phyloP scores from a whole-genome alignment of 1,140 invertebrate genomes.

The Tetramorium simillimum region DNA sequence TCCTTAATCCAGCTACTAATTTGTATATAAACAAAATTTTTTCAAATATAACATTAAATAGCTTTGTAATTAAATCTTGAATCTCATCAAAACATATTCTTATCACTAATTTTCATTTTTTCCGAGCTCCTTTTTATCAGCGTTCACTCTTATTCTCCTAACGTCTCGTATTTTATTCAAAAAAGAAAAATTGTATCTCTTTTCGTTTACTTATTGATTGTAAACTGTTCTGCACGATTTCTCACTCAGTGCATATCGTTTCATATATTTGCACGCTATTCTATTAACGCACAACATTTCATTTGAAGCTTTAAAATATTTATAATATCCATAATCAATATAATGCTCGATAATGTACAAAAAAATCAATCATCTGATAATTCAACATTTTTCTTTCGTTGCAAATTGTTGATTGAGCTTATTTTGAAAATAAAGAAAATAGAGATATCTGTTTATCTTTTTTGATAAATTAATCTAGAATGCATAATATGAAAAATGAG shows the following conservation, averaged over 20 bases:
- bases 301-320: slow-evolving; percentile 33
- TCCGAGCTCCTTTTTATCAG: not conserved
- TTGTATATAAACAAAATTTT: not conserved
- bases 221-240: slow-evolving; percentile 9
- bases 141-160: not conserved
- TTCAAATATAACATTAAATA: slow-evolving; percentile 20
- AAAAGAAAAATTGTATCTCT: not conserved
- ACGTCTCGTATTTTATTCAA: not conserved
- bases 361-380: not conserved
- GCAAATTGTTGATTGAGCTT: not conserved
- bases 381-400: slow-evolving; percentile 7
- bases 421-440: slow-evolving; percentile 51
- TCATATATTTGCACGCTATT: slow-evolving; percentile 16
- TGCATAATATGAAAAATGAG: slow-evolving; percentile 60
- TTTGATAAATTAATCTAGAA: slow-evolving; percentile 42
- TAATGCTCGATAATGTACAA: slow-evolving; percentile 6
- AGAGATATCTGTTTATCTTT: slow-evolving; percentile 22
- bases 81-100: slow-evolving; percentile 10
- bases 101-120: slow-evolving; percentile 1
- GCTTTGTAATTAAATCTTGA: not conserved
- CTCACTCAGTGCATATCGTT: not conserved
- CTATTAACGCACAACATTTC: slow-evolving; percentile 11
- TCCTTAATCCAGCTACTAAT: not conserved
- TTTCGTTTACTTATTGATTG: not conserved
- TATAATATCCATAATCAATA: not conserved